Conservation (phyloP, 2,797 vertebrate species). For the Macropodus opercularis region DNA sequence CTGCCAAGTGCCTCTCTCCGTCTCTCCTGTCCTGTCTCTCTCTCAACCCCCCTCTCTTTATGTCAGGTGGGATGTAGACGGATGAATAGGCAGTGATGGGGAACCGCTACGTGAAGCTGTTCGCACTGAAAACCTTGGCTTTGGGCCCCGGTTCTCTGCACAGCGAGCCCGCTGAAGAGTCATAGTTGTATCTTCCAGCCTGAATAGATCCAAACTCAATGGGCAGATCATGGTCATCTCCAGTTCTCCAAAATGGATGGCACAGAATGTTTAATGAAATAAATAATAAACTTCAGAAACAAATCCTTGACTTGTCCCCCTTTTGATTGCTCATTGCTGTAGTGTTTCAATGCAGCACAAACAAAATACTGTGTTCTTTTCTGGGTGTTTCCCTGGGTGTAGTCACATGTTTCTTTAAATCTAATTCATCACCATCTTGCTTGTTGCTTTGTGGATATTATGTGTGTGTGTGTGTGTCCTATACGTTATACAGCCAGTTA, state of each 20-base stretch:
- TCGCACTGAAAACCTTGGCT: conserved; percentile 61
- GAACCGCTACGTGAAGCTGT: conserved; percentile 58
- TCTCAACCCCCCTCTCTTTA: conserved; percentile 21
- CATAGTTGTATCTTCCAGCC: conserved; percentile 20
- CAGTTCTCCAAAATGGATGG: conserved; percentile 1
- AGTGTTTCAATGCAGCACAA: conserved; percentile 7
- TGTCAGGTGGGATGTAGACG: conserved; percentile 67
- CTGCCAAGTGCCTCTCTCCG: conserved; percentile 72
- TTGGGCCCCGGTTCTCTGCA: conserved; percentile 37
- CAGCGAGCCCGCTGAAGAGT: conserved; percentile 36
- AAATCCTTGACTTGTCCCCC: conserved; percentile 4
- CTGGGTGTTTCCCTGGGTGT: not conserved
- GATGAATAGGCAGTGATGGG: conserved; percentile 75
- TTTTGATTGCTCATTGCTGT: conserved; percentile 6
- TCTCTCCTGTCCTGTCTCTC: conserved; percentile 22
- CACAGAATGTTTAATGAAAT: conserved; percentile 3
- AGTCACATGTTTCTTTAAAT: not conserved
- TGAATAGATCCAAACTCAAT: conserved; percentile 15
- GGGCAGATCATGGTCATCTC: conserved; percentile 14
- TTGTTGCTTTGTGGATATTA: not conserved
- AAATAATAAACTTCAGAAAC: not conserved
- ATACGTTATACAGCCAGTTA: not conserved
- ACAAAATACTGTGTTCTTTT: not conserved
- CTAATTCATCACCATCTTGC: not conserved
- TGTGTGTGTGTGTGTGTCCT: not conserved